phyloP scores from a whole-genome alignment of 2,113 vertebrate species.

The Trematocara unimaculatum region DNA sequence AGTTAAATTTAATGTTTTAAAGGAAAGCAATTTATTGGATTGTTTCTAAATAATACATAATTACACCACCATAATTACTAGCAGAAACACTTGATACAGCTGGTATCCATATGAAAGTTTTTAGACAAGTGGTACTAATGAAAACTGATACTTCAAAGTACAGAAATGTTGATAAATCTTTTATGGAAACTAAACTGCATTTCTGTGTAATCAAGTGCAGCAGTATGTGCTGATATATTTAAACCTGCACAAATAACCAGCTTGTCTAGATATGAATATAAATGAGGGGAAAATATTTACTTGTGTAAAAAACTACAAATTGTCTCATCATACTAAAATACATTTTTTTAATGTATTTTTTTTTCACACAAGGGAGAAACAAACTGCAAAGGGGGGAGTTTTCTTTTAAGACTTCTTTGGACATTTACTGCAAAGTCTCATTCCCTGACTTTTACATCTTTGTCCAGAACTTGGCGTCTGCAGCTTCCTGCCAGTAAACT shows the following conservation, averaged over 20 bases:
- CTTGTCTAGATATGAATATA: not conserved
- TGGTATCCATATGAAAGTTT: not conserved
- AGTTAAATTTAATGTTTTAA: not conserved
- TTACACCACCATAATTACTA: not conserved
- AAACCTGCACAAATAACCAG: not conserved
- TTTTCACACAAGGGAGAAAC: not conserved
- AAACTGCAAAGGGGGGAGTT: slow-evolving; percentile 40
- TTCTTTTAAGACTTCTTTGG: slow-evolving; percentile 36
- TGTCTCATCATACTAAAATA: not conserved
- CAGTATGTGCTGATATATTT: not conserved
- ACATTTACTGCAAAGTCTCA: slow-evolving; percentile 64
- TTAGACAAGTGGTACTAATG: not conserved
- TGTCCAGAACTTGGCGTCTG: slow-evolving; percentile 84
- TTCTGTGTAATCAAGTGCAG: not conserved
- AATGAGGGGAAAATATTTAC: not conserved
- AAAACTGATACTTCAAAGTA: not conserved
- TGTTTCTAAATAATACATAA: not conserved
- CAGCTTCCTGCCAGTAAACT: slow-evolving; percentile 89
- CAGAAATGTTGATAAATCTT: not conserved
- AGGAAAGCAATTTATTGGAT: not conserved
- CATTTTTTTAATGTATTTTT: not conserved
- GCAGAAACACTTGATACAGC: not conserved
- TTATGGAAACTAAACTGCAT: not conserved
- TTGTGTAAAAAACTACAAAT: not conserved
- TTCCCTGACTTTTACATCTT: slow-evolving; percentile 72